A percentile compares a stretch with the other conserved stretches of the same genome.
These are phyloP conservation scores for Hypsopygia costalis DNA, from an alignment of 2,888 invertebrate genomes.

Conservation along the genomic window DNA sequence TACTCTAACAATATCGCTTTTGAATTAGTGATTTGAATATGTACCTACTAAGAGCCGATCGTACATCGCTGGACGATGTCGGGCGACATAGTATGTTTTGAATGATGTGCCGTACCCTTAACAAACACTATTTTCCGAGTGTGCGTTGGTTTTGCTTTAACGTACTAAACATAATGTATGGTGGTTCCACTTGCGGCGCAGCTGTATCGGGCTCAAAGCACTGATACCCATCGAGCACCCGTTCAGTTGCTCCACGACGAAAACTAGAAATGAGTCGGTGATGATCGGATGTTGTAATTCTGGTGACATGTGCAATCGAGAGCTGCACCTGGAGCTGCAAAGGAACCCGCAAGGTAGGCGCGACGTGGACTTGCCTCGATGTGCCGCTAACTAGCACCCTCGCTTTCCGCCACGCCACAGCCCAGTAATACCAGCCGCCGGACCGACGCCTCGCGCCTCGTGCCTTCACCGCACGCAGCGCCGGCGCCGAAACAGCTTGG, in stretches of 20 bases:
- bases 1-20: constrained; percentile 72
- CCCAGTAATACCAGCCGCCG: constrained; percentile 24
- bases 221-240: constrained; percentile 90
- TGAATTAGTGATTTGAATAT: constrained; percentile 71
- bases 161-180: constrained; percentile 80
- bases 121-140: constrained; percentile 71
- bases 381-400: constrained; percentile 43
- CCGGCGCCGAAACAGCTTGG: constrained; percentile 39
- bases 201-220: constrained; percentile 88
- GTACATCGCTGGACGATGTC: constrained; percentile 30
- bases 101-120: constrained; percentile 70
- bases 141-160: constrained; percentile 80
- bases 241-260: constrained; percentile 89
- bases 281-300: constrained; percentile 91
- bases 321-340: constrained; percentile 85
- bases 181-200: constrained; percentile 81
- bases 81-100: constrained; percentile 55
- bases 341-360: constrained; percentile 85
- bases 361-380: constrained; percentile 43
- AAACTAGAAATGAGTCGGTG: constrained; percentile 87
- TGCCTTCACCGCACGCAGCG: constrained; percentile 5
- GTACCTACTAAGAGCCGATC: constrained; percentile 65
- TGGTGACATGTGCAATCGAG: constrained; percentile 86
- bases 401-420: constrained; percentile 25
- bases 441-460: constrained; percentile 16